A percentile compares a stretch with the other conserved stretches of the same genome.
These are phyloP conservation scores for Oophaga sylvatica DNA, from an alignment of 2,797 vertebrate species.

Conservation along the genomic window DNA sequence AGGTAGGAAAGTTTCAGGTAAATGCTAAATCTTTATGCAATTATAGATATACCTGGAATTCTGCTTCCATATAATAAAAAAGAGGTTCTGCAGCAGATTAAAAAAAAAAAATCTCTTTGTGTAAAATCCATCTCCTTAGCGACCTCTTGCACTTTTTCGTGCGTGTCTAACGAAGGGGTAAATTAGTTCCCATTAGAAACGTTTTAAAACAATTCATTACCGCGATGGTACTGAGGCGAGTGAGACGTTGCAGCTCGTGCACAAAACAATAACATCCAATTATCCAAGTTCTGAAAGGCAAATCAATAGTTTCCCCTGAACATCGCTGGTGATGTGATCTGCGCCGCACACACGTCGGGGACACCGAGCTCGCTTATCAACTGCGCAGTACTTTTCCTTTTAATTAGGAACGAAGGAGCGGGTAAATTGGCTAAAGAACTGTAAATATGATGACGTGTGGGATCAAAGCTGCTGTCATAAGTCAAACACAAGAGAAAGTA, in stretches of 20 bases:
- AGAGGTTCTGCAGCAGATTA: too few relatives aligned
- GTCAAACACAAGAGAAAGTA: not conserved
- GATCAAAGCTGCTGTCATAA: not conserved
- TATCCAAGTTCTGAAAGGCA: constrained; percentile 20
- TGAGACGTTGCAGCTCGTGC: not conserved
- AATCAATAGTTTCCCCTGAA: not conserved
- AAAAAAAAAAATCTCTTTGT: too few relatives aligned
- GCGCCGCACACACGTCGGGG: not conserved
- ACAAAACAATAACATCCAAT: constrained; percentile 6
- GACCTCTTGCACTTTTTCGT: too few relatives aligned
- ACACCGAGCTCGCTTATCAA: not conserved
- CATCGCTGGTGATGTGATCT: constrained; percentile 4
- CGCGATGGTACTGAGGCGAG: not conserved
- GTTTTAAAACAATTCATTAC: not conserved
- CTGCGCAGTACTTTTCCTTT: not conserved
- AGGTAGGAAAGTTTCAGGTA: too few relatives aligned
- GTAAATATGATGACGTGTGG: constrained; percentile 17
- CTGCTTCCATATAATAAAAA: too few relatives aligned
- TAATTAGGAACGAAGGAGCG: constrained; percentile 5
- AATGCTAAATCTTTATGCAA: too few relatives aligned
- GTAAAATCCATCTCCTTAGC: too few relatives aligned
- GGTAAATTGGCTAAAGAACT: constrained; percentile 13
- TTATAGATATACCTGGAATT: too few relatives aligned
- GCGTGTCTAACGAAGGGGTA: too few relatives aligned
- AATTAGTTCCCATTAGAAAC: too few relatives aligned